phyloP scores from a whole-genome alignment of 2,797 vertebrate genomes.

The Hyperoplus lanceolatus region DNA sequence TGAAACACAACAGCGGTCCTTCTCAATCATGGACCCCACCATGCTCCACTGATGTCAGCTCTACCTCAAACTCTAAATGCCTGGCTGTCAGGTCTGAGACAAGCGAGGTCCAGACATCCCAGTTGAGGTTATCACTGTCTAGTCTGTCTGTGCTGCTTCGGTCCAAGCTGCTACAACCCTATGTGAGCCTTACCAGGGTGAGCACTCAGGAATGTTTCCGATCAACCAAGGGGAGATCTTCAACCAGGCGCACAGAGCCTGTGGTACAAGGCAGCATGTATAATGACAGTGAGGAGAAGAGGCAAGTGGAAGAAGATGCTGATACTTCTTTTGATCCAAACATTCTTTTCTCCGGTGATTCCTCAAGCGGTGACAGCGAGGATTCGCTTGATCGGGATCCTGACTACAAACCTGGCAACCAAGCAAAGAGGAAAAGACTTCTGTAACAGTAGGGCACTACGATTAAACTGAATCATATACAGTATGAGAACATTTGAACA shows the following conservation, averaged over 20 bases:
- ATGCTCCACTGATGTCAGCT: background rate
- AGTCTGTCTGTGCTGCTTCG: conserved; percentile 64
- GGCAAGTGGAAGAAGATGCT: background rate
- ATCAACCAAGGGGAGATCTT: background rate
- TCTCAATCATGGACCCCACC: background rate
- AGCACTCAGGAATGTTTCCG: conserved; percentile 34
- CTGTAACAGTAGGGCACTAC: conserved; percentile 20
- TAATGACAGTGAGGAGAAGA: conserved; percentile 7
- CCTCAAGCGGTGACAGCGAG: conserved; percentile 46
- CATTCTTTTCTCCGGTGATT: conserved; percentile 69
- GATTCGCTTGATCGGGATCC: conserved; percentile 57
- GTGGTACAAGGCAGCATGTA: background rate
- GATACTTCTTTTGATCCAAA: conserved; percentile 71
- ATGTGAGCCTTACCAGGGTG: conserved; percentile 75
- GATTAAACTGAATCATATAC: background rate
- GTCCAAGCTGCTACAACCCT: conserved; percentile 74
- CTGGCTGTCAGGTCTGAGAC: background rate
- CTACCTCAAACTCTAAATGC: background rate
- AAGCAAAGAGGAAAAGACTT: conserved; percentile 38
- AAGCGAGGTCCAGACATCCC: background rate
- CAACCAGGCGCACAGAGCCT: background rate
- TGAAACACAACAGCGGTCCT: background rate
- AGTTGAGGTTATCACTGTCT: conserved; percentile 51
- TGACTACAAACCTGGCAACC: conserved; percentile 67
- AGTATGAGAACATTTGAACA: background rate